phyloP scores from a whole-genome alignment of 23 tunicate species.

The Phallusia fumigata region DNA sequence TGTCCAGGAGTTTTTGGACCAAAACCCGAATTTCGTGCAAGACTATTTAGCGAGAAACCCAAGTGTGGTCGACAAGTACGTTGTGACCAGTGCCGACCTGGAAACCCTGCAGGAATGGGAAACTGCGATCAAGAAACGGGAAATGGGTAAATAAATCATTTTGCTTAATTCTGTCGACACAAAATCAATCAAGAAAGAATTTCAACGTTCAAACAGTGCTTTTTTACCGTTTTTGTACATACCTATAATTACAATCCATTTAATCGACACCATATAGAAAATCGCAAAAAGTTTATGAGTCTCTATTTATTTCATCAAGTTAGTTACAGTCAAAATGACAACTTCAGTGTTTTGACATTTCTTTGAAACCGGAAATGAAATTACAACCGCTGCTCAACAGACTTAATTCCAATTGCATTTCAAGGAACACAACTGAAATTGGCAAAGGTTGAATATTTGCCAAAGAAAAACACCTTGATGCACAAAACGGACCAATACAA shows the following conservation, averaged over 20 bases:
- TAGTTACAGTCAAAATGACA: too few relatives aligned
- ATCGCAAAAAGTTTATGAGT: too few relatives aligned
- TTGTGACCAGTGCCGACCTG: conserved; percentile 55
- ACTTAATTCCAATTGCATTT: background rate
- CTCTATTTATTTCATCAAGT: too few relatives aligned
- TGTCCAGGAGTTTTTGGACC: conserved; percentile 47
- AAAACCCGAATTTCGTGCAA: conserved; percentile 39
- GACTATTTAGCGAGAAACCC: conserved; percentile 59
- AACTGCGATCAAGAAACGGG: background rate
- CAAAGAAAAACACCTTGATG: conserved; percentile 33
- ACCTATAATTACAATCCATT: too few relatives aligned
- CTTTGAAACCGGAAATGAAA: too few relatives aligned
- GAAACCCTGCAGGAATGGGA: background rate
- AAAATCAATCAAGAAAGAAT: too few relatives aligned
- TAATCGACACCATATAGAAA: too few relatives aligned
- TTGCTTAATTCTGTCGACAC: too few relatives aligned
- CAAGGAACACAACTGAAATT: background rate
- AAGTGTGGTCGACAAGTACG: conserved; percentile 45
- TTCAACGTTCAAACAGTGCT: too few relatives aligned
- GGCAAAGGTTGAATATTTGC: conserved; percentile 47
- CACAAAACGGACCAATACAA: conserved; percentile 64
- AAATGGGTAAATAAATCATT: background rate
- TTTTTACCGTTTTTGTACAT: too few relatives aligned
- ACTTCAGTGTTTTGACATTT: too few relatives aligned
- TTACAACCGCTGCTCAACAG: too few relatives aligned